phyloP scores from a whole-genome alignment of 2,113 vertebrate species.

The Bos javanicus region DNA sequence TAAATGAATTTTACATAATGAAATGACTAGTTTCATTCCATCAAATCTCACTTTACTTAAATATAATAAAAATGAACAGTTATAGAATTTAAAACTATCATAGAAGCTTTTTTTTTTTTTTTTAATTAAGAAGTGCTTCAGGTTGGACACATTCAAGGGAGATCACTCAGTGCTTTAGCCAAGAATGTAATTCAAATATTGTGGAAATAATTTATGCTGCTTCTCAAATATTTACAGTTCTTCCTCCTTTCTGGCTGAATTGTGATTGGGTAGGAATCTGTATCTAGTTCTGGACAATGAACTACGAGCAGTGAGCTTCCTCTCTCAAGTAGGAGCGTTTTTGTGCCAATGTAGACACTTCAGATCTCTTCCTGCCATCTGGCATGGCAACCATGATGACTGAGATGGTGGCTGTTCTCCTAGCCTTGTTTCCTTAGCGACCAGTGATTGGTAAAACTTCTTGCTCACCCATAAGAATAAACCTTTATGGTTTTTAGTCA shows the following conservation, averaged over 20 bases:
- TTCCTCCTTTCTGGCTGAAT: not conserved
- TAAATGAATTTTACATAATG: not conserved
- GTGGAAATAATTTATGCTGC: not conserved
- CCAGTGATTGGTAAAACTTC: not conserved
- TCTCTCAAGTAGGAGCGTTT: not conserved
- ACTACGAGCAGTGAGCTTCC: not conserved
- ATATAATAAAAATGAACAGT: not conserved
- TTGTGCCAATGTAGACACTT: not conserved
- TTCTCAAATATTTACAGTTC: not conserved
- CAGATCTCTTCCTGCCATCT: not conserved
- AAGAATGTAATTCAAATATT: not conserved
- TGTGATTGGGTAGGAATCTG: not conserved
- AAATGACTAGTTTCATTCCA: not conserved
- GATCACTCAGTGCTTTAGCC: not conserved
- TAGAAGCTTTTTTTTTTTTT: not conserved
- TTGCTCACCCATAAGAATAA: not conserved
- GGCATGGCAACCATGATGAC: not conserved
- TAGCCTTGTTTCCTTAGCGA: not conserved
- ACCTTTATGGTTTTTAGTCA: not conserved
- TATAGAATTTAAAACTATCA: not conserved
- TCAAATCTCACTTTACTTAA: not conserved
- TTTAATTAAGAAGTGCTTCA: not conserved
- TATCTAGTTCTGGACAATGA: not conserved
- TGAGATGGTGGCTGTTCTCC: not conserved
- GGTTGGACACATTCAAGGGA: not conserved